A percentile compares a stretch with the other conserved stretches of the same genome.
These are phyloP conservation scores for Bimastos eiseni DNA, from an alignment of 2,888 invertebrate genomes.

Conservation along the genomic window DNA sequence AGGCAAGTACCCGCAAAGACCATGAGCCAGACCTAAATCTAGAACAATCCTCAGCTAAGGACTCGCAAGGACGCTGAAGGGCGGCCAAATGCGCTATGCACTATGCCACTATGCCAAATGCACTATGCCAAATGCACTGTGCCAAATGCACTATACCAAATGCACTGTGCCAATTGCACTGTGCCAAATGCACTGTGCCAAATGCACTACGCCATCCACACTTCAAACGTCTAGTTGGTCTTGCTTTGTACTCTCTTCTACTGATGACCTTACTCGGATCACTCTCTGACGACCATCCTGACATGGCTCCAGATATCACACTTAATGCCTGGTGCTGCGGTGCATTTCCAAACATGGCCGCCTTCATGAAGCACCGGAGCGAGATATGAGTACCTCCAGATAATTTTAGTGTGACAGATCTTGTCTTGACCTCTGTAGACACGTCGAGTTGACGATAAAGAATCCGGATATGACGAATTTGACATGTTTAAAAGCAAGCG, in stretches of 20 bases:
- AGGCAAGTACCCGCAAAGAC: no score
- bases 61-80: no score
- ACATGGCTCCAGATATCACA: neutral
- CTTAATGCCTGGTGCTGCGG: neutral
- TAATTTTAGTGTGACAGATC: neutral
- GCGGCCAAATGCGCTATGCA: no score
- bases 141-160: no score
- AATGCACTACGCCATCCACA: neutral
- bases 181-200: no score
- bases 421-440: neutral
- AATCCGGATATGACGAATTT: neutral
- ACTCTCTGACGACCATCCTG: neutral
- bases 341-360: neutral
- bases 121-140: no score
- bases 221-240: neutral
- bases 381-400: no score
- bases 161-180: no score
- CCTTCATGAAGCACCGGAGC: no score
- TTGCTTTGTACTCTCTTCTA: neutral
- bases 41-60: no score
- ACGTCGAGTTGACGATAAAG: neutral
- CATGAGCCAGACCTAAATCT: no score
- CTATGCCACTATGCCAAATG: no score
- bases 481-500: neutral
- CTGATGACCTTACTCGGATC: neutral